Conservation (phyloP, 2,113 vertebrate species). For the Psephotus haematonotus region DNA sequence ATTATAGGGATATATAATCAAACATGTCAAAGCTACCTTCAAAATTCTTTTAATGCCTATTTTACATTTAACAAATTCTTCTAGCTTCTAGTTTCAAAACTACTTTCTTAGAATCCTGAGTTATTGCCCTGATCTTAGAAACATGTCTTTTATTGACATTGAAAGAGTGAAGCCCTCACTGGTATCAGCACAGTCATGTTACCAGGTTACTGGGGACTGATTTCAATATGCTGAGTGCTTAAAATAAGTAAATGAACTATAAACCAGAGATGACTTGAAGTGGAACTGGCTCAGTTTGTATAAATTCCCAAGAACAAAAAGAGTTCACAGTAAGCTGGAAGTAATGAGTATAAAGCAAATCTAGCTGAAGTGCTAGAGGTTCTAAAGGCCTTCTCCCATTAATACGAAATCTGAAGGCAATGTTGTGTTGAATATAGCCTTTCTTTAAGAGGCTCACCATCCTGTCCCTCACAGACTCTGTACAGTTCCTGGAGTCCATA, state of each 20-base stretch:
- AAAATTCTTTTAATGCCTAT: background rate
- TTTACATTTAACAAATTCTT: background rate
- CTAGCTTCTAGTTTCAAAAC: background rate
- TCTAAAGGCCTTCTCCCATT: background rate
- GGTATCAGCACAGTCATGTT: background rate
- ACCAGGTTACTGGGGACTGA: background rate
- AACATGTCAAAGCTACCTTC: background rate
- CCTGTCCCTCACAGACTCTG: background rate
- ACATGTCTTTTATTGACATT: fast-evolving
- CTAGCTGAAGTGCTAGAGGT: background rate
- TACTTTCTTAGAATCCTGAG: background rate
- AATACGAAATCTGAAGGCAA: background rate
- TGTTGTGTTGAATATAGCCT: background rate
- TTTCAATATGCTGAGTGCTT: background rate
- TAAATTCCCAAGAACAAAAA: background rate
- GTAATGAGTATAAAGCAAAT: background rate
- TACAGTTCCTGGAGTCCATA: background rate
- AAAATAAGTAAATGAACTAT: background rate
- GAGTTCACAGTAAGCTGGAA: background rate
- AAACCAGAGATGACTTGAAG: background rate
- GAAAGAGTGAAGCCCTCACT: background rate
- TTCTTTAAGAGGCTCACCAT: background rate
- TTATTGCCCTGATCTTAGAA: background rate
- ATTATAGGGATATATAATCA: background rate
- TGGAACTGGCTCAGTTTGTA: background rate